These are phyloP conservation scores for Therioaphis trifolii DNA, from an alignment of 2,888 invertebrate species.

Conservation along the genomic window DNA sequence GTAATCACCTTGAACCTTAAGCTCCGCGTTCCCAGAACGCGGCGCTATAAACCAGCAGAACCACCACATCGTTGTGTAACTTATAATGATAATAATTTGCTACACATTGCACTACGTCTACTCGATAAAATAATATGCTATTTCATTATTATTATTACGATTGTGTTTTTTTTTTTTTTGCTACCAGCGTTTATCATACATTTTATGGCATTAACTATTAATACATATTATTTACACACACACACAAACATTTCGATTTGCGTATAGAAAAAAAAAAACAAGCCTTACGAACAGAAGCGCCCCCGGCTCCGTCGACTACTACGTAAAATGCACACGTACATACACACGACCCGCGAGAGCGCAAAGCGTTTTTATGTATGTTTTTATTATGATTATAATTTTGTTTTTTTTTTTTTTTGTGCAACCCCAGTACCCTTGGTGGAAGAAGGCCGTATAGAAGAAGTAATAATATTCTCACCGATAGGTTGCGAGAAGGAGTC, in stretches of 20 bases:
- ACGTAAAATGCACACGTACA: neutral
- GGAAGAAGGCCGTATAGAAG: slow-evolving; percentile 19
- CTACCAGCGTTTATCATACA: too few relatives aligned
- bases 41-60: neutral
- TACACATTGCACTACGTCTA: neutral
- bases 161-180: neutral
- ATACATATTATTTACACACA: neutral
- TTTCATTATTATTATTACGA: neutral
- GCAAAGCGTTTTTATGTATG: slow-evolving; percentile 6
- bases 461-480: slow-evolving; percentile 54
- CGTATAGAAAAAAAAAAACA: slow-evolving; percentile 4
- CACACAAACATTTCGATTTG: neutral
- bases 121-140: too few relatives aligned
- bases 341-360: neutral
- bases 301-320: neutral
- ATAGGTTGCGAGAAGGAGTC: slow-evolving; percentile 39
- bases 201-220: too few relatives aligned
- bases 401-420: neutral
- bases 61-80: slow-evolving; percentile 34
- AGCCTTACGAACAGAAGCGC: slow-evolving; percentile 17
- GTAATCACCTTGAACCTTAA: slow-evolving; percentile 19
- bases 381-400: neutral
- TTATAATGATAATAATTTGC: neutral
- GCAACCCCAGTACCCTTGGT: slow-evolving; percentile 33
- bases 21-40: slow-evolving; percentile 1